Evolutionary conservation across 2,113 vertebrate species (phyloP), one percentile per base, ranked within the genome.

Genomic region (Bungarus multicinctus): DNA sequence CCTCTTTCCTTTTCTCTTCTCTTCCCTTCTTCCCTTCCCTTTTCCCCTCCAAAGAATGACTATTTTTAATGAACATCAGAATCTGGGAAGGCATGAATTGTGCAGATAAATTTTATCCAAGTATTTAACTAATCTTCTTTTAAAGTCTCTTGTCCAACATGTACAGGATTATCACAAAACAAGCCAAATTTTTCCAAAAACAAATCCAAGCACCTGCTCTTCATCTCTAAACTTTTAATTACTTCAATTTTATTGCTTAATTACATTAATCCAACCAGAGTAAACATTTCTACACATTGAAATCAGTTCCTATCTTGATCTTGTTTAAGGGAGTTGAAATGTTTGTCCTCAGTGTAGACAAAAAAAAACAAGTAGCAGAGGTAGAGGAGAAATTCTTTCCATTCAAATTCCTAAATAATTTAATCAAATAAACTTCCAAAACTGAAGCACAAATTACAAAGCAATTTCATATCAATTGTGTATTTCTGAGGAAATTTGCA

Each of bases 221-320:
- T 94, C 43, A 90, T 91, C 93, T 88, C 91, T n/a, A 86, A 7
- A 86, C 23, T 5, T 50, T 0, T 1, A 3, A 27, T 92, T 91
- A 81, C 50, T 93, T 94, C 94, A 85, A 4, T 94, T 94, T 93
- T 52, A 20, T 43, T 22, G 9, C 34, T 81, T 81, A 43, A 43
- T 81, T 81, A 43, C 74, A 43, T 43, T 81, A 43, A 90, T 7
- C n/a, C 60, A 89, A 53, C 86, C 64, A 22, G 27, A 95, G 47
- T 18, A 89, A 81, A 74, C 91, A 91, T 3, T 92, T 2, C 8
- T 25, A 57, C 87, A 94, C 53, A 16, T 85, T 94, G 85, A 74
- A 95, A 12, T 20, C 47, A 93, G 93, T 55, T 64, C 2, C 14
- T 91, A 81, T 39, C 34, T 30, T 16, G 55, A 54, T 34, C 39